Evolutionary conservation across 1,140 invertebrate species (phyloP), one percentile per base, ranked within the genome.

Genomic region (Sitodiplosis mosellana): DNA sequence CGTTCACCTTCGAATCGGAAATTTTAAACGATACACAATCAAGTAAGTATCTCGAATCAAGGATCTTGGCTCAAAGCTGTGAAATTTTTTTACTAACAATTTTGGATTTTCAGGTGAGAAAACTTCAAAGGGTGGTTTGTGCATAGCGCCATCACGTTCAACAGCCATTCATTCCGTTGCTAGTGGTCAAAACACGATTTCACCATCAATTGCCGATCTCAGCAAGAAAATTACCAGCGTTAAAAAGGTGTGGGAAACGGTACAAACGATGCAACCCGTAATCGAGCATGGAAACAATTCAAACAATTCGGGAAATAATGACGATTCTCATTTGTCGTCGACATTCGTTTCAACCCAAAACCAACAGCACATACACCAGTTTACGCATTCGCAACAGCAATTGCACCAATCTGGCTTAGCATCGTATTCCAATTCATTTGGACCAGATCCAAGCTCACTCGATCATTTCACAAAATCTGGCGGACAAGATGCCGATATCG

Each of bases 161-260:
- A 27, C 27, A 17, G 63, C 52, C n/a, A 76, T 78, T 48, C 78
- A 78, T 51, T 50, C 58, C 8, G 70, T 72, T 56, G 72, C 63
- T 49, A 62, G 63, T 43, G 50, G 52, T 7, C 54, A 55, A 17
- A 69, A 64, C 49, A 67, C 67, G 18, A 69, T 69, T 50, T 69
- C 69, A 11, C 65, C 68, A 38, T 82, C 82, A 0, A 78, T 81
- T 14, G 87, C 87, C 27, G 90, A 93, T 61, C 73, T 95, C 11
- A 90, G 91, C 69, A 74, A 89, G 63, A 94, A 95, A 68, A 92
- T 94, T 54, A 86, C 86, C 7, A 89, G 87, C 46, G 89, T 92
- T 4, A 93, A 93, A 65, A 92, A 88, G 64, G 85, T 84, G 33
- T 88, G 85, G 85, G 85, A 87, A 55, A 78, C 70, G 48, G 71